These are phyloP conservation scores for Cheilosia urbana DNA, from an alignment of 2,888 invertebrate genomes.

Conservation along the genomic window DNA sequence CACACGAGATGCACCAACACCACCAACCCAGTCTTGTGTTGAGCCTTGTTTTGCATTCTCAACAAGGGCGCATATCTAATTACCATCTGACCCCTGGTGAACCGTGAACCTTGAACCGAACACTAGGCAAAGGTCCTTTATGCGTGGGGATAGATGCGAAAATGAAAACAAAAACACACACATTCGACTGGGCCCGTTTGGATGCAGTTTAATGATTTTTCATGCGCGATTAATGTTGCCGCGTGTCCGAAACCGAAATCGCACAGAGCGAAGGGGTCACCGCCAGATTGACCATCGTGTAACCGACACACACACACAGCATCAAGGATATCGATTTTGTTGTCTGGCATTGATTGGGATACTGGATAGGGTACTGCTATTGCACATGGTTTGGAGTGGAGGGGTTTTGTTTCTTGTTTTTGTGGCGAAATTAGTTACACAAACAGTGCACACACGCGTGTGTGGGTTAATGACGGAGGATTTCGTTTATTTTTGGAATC, in stretches of 20 bases:
- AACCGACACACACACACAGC: conserved; percentile 33
- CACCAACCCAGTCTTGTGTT: conserved; percentile 6
- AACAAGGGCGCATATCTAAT: conserved; percentile 72
- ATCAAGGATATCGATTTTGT: conserved; percentile 72
- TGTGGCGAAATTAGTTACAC: conserved; percentile 70
- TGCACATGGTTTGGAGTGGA: conserved; percentile 43
- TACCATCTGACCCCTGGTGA: conserved; percentile 66
- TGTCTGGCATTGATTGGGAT: conserved; percentile 70
- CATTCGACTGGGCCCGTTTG: conserved; percentile 12
- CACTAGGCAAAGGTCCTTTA: conserved; percentile 19
- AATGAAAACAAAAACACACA: conserved; percentile 15
- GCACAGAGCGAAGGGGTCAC: conserved; percentile 50
- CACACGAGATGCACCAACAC: neutral
- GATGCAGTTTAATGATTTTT: conserved; percentile 58
- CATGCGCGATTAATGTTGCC: conserved; percentile 57
- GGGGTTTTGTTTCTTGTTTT: conserved; percentile 58
- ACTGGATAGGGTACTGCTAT: neutral
- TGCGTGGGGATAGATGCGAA: conserved; percentile 27
- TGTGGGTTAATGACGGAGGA: conserved; percentile 10
- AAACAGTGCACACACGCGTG: conserved; percentile 6
- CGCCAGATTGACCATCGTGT: conserved; percentile 31
- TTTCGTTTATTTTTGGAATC: conserved; percentile 55
- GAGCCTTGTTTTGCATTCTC: conserved; percentile 64
- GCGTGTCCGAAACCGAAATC: conserved; percentile 44
- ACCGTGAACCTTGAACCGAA: conserved; percentile 37